Percentiles rank a stretch among this genome's conserved stretches.
These are phyloP conservation scores for Gnathonemus longibarbis DNA, from an alignment of 2,113 vertebrate genomes.

Conservation along the genomic window DNA sequence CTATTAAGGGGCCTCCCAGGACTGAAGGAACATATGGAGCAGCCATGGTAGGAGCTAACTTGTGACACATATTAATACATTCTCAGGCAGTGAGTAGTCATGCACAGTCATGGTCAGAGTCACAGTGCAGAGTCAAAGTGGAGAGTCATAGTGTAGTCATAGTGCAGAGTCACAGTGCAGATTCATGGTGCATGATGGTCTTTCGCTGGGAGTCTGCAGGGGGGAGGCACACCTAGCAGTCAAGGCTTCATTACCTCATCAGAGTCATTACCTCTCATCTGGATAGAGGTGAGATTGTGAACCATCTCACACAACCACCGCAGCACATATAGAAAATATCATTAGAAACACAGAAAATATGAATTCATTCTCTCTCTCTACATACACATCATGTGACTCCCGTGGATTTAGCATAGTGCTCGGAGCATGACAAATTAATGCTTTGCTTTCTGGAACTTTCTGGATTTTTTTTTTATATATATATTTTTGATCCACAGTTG, in stretches of 20 bases:
- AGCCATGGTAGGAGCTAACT: not conserved
- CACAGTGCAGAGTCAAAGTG: not conserved
- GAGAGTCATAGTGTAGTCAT: not conserved
- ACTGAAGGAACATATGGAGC: not conserved
- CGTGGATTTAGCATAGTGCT: not conserved
- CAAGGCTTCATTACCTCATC: not conserved
- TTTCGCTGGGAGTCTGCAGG: not conserved
- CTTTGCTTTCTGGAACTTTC: not conserved
- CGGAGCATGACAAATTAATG: not conserved
- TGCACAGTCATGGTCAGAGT: not conserved
- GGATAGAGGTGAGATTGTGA: not conserved
- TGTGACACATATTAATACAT: not conserved
- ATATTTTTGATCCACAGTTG: not conserved
- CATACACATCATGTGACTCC: not conserved
- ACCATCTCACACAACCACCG: not conserved
- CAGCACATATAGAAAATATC: not conserved
- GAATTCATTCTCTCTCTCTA: not conserved
- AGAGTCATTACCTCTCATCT: not conserved
- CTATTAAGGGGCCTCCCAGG: not conserved
- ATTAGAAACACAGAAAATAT: not conserved
- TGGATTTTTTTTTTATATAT: not conserved
- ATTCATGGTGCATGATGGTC: not conserved
- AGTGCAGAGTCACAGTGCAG: not conserved
- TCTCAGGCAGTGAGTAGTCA: not conserved
- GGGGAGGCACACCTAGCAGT: not conserved